Base-by-base conservation (phyloP, 2,888 invertebrate species). In the Noctua janthina region DNA sequence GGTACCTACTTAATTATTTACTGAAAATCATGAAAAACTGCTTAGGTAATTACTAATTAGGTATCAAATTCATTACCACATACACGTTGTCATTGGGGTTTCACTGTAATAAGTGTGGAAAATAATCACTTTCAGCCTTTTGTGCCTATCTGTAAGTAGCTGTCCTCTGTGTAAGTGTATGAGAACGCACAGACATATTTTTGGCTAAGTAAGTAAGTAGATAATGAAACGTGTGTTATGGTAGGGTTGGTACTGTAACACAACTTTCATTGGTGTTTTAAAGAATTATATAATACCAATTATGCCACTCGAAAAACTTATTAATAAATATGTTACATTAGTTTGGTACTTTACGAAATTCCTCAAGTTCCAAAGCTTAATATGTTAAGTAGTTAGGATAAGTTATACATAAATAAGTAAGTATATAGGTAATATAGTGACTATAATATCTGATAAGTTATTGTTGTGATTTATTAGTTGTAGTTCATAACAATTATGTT, bases 351-450 rank as follows among this genome's bases (percentile, higher is more conserved):
- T 83, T 70, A 76, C 84, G 54, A 85, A 89, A 92, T 91, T 92
- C 92, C 92, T 93, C 91, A 90, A 89, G 92, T 93, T 94, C 95
- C 95, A 95, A 95, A 95, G 95, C 90, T 93, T 91, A 84, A 86
- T 89, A 83, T 87, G 89, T 82, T 87, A 88, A 87, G 79, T 88
- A 84, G 87, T 85, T 79, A 54, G 80, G 74, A 74, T 87, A 81
- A 79, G 82, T 82, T 74, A 51, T 59, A 78, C 46, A 46, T 89
- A 83, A 81, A 62, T 84, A 81, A 73, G 74, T 71, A 56, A 29
- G 72, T 59, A 59, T 35, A 15, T 54, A 54, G 20, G 17, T 75
- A 75, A 68, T 68, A 35, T 49, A 78, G 78, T 67, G 43, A 76
- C 56, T 81, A 86, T 82, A 73, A 72, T 82, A 69, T 77, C 17